A percentile compares a stretch with the other conserved stretches of the same genome.
phyloP scores from a whole-genome alignment of 2,888 invertebrate genomes.

The Augiades crinisus region DNA sequence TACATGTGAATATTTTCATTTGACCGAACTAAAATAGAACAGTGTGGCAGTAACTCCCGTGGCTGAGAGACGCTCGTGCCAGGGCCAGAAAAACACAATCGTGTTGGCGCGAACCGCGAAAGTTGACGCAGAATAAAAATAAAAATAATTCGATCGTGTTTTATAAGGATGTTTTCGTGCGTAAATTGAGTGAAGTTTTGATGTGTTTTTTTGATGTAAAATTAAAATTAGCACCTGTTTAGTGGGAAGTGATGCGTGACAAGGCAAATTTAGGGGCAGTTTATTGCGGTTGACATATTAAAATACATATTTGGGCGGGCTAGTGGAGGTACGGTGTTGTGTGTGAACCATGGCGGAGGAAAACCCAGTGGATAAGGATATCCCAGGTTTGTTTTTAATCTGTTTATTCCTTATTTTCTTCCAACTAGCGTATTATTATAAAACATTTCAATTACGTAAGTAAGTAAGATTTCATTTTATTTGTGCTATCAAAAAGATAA shows the following conservation, averaged over 20 bases:
- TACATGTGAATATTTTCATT: conserved; percentile 52
- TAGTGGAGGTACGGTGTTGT: conserved; percentile 26
- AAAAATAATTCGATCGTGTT: conserved; percentile 24
- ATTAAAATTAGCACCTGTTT: conserved; percentile 33
- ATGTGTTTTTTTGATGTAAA: conserved; percentile 36
- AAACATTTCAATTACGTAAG: too few species aligned
- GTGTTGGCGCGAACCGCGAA: conserved; percentile 54
- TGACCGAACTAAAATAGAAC: conserved; percentile 64
- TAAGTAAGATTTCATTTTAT: too few species aligned
- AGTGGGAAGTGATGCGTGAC: conserved; percentile 44
- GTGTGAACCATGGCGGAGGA: conserved; percentile 45
- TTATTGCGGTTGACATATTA: conserved; percentile 36
- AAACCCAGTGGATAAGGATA: conserved; percentile 35
- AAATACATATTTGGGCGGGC: conserved; percentile 33
- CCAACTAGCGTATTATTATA: too few species aligned
- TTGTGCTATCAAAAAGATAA: too few species aligned
- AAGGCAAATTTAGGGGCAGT: conserved; percentile 46
- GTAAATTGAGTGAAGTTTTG: conserved; percentile 22
- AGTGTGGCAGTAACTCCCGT: conserved; percentile 58
- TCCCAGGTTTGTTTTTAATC: conserved; percentile 35
- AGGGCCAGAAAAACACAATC: conserved; percentile 41
- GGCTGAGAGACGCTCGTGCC: conserved; percentile 51
- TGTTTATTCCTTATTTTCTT: neutral
- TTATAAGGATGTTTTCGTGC: neutral
- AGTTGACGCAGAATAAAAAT: conserved; percentile 34